These are phyloP conservation scores for Tetranychus piercei DNA, from an alignment of 2,888 invertebrate species.

Conservation along the genomic window DNA sequence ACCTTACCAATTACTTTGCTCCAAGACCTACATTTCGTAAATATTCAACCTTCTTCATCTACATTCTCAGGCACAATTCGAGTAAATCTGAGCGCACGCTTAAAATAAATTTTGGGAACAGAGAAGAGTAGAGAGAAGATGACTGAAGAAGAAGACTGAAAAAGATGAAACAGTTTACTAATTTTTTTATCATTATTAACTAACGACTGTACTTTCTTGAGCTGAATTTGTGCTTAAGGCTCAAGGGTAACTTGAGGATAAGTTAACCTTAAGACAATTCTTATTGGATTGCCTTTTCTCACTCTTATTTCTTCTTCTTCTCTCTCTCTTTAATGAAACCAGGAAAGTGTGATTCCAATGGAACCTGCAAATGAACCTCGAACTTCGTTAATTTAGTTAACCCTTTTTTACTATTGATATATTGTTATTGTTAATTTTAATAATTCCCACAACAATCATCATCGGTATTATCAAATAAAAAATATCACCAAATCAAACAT, in stretches of 20 bases:
- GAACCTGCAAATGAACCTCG: constrained; percentile 1
- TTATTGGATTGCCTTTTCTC: not conserved
- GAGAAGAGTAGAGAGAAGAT: not conserved
- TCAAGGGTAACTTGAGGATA: not conserved
- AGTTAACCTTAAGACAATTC: not conserved
- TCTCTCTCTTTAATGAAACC: not conserved
- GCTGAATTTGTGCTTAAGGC: not conserved
- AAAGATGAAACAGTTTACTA: not conserved
- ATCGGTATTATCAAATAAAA: too few species aligned
- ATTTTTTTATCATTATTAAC: not conserved
- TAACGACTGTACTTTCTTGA: not conserved
- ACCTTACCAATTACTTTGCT: not conserved
- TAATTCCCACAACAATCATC: not conserved
- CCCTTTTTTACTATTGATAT: not conserved
- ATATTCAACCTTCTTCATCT: not conserved
- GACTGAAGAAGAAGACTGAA: too few species aligned
- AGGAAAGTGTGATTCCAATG: not conserved
- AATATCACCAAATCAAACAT: too few species aligned
- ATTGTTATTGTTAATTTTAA: not conserved
- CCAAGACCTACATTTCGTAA: not conserved
- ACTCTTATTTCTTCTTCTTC: not conserved
- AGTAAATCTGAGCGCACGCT: too few species aligned
- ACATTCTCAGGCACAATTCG: not conserved
- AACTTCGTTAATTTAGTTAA: constrained; percentile 1
- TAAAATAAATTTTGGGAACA: not conserved